Evolutionary conservation across 2,113 vertebrate species (phyloP), one percentile per base, ranked within the genome.

Genomic region (Dasyprocta punctata): DNA sequence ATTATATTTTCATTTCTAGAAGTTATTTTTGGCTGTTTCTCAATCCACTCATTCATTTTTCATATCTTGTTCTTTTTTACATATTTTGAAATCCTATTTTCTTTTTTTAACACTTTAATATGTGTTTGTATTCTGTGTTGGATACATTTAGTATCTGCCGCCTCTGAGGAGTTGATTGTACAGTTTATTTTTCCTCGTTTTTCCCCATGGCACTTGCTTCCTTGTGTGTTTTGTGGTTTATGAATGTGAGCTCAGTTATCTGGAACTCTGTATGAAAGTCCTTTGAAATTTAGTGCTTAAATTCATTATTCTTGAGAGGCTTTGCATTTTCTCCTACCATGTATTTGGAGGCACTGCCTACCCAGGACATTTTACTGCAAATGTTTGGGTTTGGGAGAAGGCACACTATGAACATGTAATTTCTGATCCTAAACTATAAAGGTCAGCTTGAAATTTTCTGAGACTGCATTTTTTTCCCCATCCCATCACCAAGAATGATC

Each of bases 11-110:
- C 36, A 73, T 90, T 95, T 92, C 56, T 84, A 84, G 20, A 87
- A 80, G 69, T 93, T 94, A 90, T 83, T 95, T 95, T 97, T 86
- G 47, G 10, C 60, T 93, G 7, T 95, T 94, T 94, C 20, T 78
- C 83, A 94, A 82, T 81, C 47, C 38, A 26, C 44, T n/a, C 93
- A 56, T 2, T 84, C 16, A 73, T 83, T 88, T 95, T 97, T 88
- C 30, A 26, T 54, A 80, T 92, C 22, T 88, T 67, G 52, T 47
- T 69, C 24, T 67, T 90, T 71, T 71, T 78, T 82, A 41, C 22
- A 30, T 47, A 54, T 75, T 78, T 65, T 95, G 77, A 90, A 61
- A 67, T 86, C 17, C 54, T 84, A 1, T 88, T 80, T 84, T 85
- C 47, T 96, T 86, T 88, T 54, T 94, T 75, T 61, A 92, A 94